phyloP scores from a whole-genome alignment of 1,140 invertebrate genomes.

The Apocrypta bakeri region DNA sequence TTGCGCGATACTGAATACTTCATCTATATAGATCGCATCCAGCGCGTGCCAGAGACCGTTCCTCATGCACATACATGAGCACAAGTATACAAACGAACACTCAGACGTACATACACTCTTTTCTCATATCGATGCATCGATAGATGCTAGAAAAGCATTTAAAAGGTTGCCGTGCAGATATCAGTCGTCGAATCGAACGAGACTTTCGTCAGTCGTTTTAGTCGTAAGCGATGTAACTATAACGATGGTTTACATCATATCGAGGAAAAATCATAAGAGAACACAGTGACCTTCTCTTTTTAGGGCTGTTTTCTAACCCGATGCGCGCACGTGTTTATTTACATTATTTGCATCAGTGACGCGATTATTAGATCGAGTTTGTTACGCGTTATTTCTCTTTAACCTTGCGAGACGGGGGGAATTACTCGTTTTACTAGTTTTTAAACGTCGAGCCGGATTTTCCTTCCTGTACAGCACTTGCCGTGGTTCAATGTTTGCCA shows the following conservation, averaged over 20 bases:
- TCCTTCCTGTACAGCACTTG: too few relatives aligned
- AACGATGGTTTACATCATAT: constrained; percentile 53
- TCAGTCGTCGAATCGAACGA: neutral
- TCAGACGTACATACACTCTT: neutral
- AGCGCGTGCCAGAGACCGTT: neutral
- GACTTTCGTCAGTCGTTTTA: constrained; percentile 54
- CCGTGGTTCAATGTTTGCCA: too few relatives aligned
- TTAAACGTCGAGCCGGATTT: too few relatives aligned
- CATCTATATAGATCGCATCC: neutral
- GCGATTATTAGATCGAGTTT: too few relatives aligned
- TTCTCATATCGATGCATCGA: neutral
- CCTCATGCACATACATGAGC: too few relatives aligned
- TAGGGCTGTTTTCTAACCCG: too few relatives aligned
- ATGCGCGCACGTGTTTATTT: neutral
- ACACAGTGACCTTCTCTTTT: constrained; percentile 50
- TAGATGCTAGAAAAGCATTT: neutral
- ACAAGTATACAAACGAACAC: too few relatives aligned
- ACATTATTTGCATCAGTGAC: neutral
- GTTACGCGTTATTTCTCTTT: too few relatives aligned
- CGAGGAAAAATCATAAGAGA: neutral
- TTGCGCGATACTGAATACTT: neutral
- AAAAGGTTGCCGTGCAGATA: neutral
- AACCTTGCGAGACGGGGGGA: too few relatives aligned
- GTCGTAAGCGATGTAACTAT: constrained; percentile 49
- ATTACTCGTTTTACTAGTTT: too few relatives aligned